phyloP scores from a whole-genome alignment of 2,113 vertebrate genomes.

The Cottus gobio region DNA sequence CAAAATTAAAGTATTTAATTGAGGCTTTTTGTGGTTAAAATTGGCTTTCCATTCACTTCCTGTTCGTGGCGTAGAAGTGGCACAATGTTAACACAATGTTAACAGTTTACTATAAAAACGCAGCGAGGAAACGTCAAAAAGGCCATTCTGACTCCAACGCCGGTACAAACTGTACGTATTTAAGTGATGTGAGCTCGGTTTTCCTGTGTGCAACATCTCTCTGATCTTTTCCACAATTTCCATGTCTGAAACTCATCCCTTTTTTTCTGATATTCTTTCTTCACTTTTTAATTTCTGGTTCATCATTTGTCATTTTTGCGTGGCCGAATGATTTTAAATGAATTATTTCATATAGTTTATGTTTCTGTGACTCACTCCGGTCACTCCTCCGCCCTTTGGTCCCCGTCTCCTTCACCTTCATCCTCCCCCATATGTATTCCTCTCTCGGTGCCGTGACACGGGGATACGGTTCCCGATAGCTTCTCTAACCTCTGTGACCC shows the following conservation, averaged over 20 bases:
- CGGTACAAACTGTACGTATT: too few species aligned
- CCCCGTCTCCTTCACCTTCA: conserved; percentile 44
- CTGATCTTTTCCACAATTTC: neutral
- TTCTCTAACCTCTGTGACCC: conserved; percentile 58
- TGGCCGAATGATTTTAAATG: conserved; percentile 12
- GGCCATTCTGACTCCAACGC: too few species aligned
- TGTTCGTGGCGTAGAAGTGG: too few species aligned
- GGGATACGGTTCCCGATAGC: conserved; percentile 60
- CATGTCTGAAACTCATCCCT: neutral
- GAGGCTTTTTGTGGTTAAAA: too few species aligned
- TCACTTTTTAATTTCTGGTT: neutral
- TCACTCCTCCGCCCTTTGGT: conserved; percentile 22
- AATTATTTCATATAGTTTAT: neutral
- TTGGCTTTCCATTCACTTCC: too few species aligned
- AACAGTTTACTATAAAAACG: too few species aligned
- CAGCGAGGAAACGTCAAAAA: too few species aligned
- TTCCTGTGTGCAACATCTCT: neutral
- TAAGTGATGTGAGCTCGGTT: too few species aligned
- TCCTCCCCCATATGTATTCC: conserved; percentile 37
- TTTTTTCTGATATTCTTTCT: neutral
- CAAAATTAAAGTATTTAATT: too few species aligned
- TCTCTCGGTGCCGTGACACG: conserved; percentile 51
- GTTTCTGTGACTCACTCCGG: conserved; percentile 16
- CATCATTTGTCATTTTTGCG: neutral
- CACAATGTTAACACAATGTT: too few species aligned